A percentile compares a stretch with the other conserved stretches of the same genome.
Conservation (phyloP, 2,113 vertebrate species). For the Prionailurus bengalensis region DNA sequence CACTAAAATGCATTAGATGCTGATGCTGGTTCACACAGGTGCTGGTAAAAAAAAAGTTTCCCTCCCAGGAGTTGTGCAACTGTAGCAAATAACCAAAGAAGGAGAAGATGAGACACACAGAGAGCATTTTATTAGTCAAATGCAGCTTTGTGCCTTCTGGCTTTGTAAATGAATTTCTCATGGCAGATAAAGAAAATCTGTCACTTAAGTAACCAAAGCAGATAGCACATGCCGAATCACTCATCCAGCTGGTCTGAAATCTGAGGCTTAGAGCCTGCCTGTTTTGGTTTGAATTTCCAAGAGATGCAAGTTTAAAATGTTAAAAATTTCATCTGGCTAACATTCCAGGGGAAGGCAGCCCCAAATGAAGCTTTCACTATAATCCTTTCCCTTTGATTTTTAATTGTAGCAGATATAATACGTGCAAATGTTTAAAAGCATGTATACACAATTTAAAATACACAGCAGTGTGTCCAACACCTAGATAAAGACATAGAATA, state of each 20-base stretch:
- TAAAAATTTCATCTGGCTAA: constrained; percentile 53
- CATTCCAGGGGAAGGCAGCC: constrained; percentile 15
- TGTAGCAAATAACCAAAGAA: background rate
- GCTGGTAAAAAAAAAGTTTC: background rate
- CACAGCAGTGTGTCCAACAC: background rate
- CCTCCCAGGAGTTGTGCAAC: background rate
- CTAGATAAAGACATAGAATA: constrained; percentile 10
- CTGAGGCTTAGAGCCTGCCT: background rate
- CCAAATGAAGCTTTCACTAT: background rate
- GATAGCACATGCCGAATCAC: constrained; percentile 25
- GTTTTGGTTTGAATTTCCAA: constrained; percentile 57
- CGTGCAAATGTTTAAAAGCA: background rate
- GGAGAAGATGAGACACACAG: background rate
- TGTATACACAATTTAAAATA: background rate
- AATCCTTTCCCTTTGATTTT: constrained; percentile 9
- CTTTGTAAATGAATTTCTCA: constrained; percentile 48
- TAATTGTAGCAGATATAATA: background rate
- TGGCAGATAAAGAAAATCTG: constrained; percentile 13
- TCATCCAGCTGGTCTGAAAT: constrained; percentile 20
- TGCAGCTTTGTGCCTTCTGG: background rate
- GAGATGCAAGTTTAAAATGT: constrained; percentile 59
- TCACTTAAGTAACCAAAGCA: constrained; percentile 28
- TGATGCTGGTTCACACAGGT: background rate
- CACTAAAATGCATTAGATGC: background rate
- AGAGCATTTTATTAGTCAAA: constrained; percentile 9